Evolutionary conservation across 2,113 vertebrate species (phyloP).

Genomic region (Apeltes quadracus): DNA sequence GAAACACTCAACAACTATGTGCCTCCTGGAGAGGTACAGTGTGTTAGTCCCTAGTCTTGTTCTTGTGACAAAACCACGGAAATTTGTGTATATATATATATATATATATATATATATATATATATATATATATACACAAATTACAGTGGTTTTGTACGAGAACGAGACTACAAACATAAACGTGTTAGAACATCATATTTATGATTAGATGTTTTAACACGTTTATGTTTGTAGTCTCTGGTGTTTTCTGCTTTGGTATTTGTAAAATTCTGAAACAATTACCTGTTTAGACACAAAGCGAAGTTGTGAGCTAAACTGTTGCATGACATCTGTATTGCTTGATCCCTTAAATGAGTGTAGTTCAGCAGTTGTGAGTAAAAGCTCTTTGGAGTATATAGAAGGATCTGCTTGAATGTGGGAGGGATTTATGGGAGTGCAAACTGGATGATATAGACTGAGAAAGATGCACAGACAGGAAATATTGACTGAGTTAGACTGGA

Average conservation of each 20-base stretch:
- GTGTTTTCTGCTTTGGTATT: neutral
- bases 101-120: no score
- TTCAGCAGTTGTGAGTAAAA: conserved; percentile 17
- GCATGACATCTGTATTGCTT: conserved; percentile 1
- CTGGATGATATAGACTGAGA: conserved; percentile 26
- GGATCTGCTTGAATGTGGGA: conserved; percentile 32
- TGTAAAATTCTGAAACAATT: conserved; percentile 6
- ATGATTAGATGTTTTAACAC: neutral
- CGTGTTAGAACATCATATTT: no score
- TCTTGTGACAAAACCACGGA: no score
- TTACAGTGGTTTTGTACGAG: no score
- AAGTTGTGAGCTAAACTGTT: neutral
- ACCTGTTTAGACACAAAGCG: neutral
- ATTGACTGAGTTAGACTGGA: conserved; percentile 48
- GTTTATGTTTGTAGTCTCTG: neutral
- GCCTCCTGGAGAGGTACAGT: neutral
- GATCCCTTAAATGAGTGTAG: conserved; percentile 16
- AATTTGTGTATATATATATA: no score
- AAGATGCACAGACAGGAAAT: conserved; percentile 36
- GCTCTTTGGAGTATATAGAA: conserved; percentile 19
- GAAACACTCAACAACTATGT: neutral
- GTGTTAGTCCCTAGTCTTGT: neutral
- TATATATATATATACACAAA: no score
- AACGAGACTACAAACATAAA: no score
- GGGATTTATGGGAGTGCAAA: conserved; percentile 26